Percentiles rank a stretch among this genome's conserved stretches.
Conservation (phyloP, 2,888 invertebrate genomes). For the Spilosoma lubricipeda region DNA sequence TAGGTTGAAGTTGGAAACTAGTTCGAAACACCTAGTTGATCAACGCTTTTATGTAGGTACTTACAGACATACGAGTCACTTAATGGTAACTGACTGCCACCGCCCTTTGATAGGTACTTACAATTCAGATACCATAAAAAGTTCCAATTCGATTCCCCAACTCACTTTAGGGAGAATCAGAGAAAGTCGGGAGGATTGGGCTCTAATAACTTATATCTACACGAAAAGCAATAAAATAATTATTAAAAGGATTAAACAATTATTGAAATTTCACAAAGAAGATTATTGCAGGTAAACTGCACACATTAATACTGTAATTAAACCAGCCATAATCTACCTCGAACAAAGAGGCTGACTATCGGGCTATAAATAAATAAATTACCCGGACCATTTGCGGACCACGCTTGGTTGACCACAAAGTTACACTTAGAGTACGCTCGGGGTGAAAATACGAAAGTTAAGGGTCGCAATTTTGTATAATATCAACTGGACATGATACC, state of each 20-base stretch:
- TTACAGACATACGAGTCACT: background rate
- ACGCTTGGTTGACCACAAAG: slow-evolving; percentile 59
- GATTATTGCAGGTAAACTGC: slow-evolving; percentile 5
- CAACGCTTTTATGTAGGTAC: background rate
- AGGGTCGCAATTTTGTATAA: slow-evolving; percentile 40
- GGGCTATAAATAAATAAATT: slow-evolving; percentile 68
- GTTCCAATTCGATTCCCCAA: no score
- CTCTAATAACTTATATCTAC: background rate
- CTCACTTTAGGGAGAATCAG: no score
- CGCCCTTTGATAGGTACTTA: no score
- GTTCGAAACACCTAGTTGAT: background rate
- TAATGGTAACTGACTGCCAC: no score
- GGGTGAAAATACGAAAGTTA: slow-evolving; percentile 64
- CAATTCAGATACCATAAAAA: no score
- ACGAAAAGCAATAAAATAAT: background rate
- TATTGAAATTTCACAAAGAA: background rate
- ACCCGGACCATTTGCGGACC: slow-evolving; percentile 61
- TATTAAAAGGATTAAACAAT: background rate
- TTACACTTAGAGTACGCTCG: slow-evolving; percentile 59
- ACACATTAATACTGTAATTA: slow-evolving; percentile 33
- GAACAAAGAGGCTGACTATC: slow-evolving; percentile 38
- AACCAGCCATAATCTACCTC: slow-evolving; percentile 34
- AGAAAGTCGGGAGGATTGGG: no score
- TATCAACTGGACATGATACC: slow-evolving; percentile 21
- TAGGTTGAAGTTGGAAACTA: no score